phyloP scores from a whole-genome alignment of 2,888 invertebrate genomes.

The Drosophila histrio region DNA sequence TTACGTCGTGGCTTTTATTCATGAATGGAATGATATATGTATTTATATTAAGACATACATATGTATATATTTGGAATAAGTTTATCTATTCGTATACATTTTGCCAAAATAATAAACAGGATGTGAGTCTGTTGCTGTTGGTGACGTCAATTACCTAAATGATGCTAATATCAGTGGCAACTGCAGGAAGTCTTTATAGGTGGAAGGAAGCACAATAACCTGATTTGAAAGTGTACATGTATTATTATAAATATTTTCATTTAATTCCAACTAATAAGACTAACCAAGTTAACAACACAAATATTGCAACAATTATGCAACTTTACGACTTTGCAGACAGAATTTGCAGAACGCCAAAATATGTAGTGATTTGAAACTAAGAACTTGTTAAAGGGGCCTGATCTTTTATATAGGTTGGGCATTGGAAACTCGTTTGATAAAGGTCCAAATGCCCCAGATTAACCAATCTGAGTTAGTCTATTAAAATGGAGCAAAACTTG shows the following conservation, averaged over 20 bases:
- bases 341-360: neutral
- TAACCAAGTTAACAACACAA: slow-evolving; percentile 1
- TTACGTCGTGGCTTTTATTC: slow-evolving; percentile 53
- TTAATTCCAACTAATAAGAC: slow-evolving; percentile 13
- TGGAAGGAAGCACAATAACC: slow-evolving; percentile 4
- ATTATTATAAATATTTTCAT: neutral
- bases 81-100: slow-evolving; percentile 35
- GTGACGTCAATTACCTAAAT: slow-evolving; percentile 57
- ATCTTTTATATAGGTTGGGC: no score
- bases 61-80: slow-evolving; percentile 4
- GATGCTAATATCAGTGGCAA: slow-evolving; percentile 8
- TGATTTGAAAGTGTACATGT: neutral
- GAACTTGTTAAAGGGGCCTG: no score
- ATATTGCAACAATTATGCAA: slow-evolving; percentile 7
- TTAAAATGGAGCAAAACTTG: no score
- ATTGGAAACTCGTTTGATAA: no score
- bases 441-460: no score
- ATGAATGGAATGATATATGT: slow-evolving; percentile 66
- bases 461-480: no score
- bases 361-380: neutral
- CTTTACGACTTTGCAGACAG: neutral
- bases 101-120: slow-evolving; percentile 69
- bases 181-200: slow-evolving; percentile 29
- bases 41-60: slow-evolving; percentile 12
- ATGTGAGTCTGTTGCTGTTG: slow-evolving; percentile 44